These are phyloP conservation scores for Pyrrhia umbra DNA, from an alignment of 2,888 invertebrate species.

Conservation along the genomic window DNA sequence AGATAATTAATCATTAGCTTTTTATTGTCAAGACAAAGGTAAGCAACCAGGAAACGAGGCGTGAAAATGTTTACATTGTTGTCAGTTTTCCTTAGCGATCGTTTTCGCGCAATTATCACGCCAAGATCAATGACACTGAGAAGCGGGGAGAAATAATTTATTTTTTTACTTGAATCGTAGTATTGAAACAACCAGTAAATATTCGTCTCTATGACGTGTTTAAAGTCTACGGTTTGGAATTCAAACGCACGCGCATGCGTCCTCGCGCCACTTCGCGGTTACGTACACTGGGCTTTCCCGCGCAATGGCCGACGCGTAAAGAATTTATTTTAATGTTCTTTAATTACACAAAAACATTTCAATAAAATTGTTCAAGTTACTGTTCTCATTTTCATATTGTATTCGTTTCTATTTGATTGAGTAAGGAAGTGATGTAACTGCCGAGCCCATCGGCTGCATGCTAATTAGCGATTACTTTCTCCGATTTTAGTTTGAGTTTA, in stretches of 20 bases:
- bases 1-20: slow-evolving; percentile 33
- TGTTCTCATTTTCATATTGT: slow-evolving; percentile 29
- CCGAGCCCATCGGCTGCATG: slow-evolving; percentile 70
- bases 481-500: slow-evolving; percentile 62
- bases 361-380: slow-evolving; percentile 16
- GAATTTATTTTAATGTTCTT: slow-evolving; percentile 50
- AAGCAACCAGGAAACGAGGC: slow-evolving; percentile 35
- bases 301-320: slow-evolving; percentile 53
- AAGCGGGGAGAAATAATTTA: slow-evolving; percentile 10
- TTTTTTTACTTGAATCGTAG: slow-evolving; percentile 30
- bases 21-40: slow-evolving; percentile 26
- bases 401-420: slow-evolving; percentile 47
- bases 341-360: slow-evolving; percentile 32
- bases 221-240: slow-evolving; percentile 61
- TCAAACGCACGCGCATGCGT: slow-evolving; percentile 67
- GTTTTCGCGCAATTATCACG: slow-evolving; percentile 37
- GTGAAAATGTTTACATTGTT: slow-evolving; percentile 25
- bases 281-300: slow-evolving; percentile 70
- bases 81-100: slow-evolving; percentile 18
- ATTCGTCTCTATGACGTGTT: slow-evolving; percentile 54
- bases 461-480: slow-evolving; percentile 79
- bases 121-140: slow-evolving; percentile 46
- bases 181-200: slow-evolving; percentile 47
- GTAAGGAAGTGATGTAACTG: slow-evolving; percentile 70
- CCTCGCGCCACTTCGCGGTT: slow-evolving; percentile 79